Percentiles rank a stretch among this genome's conserved stretches.
These are phyloP conservation scores for Trichogramma pretiosum DNA, from an alignment of 1,140 invertebrate species.

Conservation along the genomic window DNA sequence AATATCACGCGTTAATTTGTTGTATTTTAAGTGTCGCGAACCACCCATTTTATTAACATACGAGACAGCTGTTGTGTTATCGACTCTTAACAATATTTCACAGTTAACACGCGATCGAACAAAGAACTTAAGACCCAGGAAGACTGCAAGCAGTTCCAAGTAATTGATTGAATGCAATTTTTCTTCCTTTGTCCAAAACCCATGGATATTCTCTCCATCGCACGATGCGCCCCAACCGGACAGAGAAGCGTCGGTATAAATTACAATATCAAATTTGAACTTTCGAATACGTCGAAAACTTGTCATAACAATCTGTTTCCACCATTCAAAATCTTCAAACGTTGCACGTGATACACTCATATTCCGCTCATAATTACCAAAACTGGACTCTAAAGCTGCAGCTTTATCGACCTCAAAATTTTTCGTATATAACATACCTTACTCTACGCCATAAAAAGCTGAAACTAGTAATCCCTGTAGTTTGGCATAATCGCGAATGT, in stretches of 20 bases:
- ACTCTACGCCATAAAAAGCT: constrained; percentile 20
- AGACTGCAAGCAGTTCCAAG: neutral
- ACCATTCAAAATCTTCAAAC: constrained; percentile 3
- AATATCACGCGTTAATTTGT: neutral
- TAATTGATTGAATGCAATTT: no score
- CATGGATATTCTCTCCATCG: constrained; percentile 16
- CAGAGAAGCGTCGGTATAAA: constrained; percentile 11
- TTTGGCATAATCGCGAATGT: constrained; percentile 22
- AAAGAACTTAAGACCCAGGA: neutral
- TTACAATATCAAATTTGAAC: constrained; percentile 1
- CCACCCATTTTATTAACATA: neutral
- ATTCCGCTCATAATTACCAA: constrained; percentile 14
- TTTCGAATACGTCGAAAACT: neutral
- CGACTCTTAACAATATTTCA: no score
- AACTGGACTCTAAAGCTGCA: neutral
- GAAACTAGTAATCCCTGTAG: constrained; percentile 20
- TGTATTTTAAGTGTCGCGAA: neutral
- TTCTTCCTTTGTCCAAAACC: constrained; percentile 19
- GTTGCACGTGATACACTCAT: constrained; percentile 6
- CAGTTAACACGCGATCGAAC: neutral
- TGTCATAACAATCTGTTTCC: neutral
- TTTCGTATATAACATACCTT: constrained; percentile 22
- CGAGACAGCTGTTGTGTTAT: neutral
- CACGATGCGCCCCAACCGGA: constrained; percentile 21
- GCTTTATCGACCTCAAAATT: constrained; percentile 18